These are phyloP conservation scores for Lobophora halterata DNA, from an alignment of 2,888 invertebrate genomes.

Conservation along the genomic window DNA sequence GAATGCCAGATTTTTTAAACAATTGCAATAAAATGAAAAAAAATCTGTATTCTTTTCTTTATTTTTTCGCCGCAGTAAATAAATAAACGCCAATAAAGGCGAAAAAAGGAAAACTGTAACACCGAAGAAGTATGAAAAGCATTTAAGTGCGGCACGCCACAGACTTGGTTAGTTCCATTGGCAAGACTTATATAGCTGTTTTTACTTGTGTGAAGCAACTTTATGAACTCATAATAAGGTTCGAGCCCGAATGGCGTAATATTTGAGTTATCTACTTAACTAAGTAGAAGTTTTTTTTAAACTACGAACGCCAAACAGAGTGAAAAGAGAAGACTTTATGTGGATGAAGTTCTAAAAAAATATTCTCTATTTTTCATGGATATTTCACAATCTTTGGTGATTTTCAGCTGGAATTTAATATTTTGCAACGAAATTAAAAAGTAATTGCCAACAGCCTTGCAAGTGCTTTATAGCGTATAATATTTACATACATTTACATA, in stretches of 20 bases:
- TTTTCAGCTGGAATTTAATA: constrained; percentile 1
- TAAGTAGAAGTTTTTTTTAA: no score
- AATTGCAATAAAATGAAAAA: not conserved
- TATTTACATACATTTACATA: constrained; percentile 68
- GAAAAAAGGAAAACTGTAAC: constrained; percentile 37
- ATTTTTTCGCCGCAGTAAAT: constrained; percentile 33
- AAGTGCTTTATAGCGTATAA: constrained; percentile 43
- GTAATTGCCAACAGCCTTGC: constrained; percentile 17
- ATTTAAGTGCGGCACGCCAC: constrained; percentile 43
- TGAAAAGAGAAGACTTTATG: constrained; percentile 3
- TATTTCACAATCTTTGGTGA: no score
- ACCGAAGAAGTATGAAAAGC: constrained; percentile 41
- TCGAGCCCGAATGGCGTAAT: no score
- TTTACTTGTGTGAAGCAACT: constrained; percentile 15
- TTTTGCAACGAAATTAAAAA: constrained; percentile 10
- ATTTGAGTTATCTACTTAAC: no score
- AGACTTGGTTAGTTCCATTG: constrained; percentile 32
- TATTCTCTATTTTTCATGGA: no score
- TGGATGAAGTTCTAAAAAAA: no score
- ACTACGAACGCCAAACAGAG: no score
- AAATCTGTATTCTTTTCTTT: constrained; percentile 31
- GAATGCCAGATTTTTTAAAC: no score
- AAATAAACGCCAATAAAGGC: constrained; percentile 10
- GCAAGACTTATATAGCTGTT: constrained; percentile 35
- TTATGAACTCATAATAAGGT: constrained; percentile 7